Evolutionary conservation across 2,888 invertebrate species (phyloP).

Genomic region (Anthophora plumipes): DNA sequence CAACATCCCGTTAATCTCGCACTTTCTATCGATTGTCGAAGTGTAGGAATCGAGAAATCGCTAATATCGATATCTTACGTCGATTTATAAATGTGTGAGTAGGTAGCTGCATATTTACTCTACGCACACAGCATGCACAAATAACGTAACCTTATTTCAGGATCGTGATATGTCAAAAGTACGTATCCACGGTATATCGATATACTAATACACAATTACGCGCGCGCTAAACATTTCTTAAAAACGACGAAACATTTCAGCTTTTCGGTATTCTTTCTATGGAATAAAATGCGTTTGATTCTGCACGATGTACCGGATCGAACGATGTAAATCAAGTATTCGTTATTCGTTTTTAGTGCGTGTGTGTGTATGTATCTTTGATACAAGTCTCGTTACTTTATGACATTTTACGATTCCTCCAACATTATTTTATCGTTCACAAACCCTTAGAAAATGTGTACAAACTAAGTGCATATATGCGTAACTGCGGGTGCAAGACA

Average conservation of each 20-base stretch:
- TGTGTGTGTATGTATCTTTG: neutral
- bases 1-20: neutral
- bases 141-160: constrained; percentile 51
- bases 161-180: constrained; percentile 44
- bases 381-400: neutral
- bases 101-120: neutral
- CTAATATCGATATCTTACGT: neutral
- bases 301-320: neutral
- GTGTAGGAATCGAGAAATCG: constrained; percentile 3
- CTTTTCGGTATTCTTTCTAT: neutral
- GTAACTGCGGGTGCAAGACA: neutral
- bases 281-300: constrained; percentile 13
- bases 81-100: neutral
- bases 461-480: neutral
- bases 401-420: neutral
- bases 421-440: neutral
- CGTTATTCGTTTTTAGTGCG: neutral
- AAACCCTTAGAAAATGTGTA: neutral
- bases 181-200: constrained; percentile 4
- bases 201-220: neutral
- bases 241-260: neutral
- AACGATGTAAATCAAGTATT: constrained; percentile 2
- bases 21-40: constrained; percentile 23
- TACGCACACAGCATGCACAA: constrained; percentile 12
- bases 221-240: neutral